These are phyloP conservation scores for Prosopocoilus inquinatus DNA, from an alignment of 2,888 invertebrate genomes.

Conservation along the genomic window DNA sequence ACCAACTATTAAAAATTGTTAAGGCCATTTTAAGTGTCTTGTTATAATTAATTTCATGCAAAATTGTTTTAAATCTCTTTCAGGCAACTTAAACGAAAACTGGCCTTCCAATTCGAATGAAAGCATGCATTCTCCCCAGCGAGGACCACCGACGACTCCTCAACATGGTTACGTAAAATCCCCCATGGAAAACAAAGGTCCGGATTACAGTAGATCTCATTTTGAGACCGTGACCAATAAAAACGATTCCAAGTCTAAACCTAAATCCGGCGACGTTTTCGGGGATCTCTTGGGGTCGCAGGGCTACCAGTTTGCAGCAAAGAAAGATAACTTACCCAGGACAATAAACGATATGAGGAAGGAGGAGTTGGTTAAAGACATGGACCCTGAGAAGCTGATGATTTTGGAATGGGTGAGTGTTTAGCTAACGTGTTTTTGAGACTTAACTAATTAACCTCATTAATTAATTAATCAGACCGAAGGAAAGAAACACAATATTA, in stretches of 20 bases:
- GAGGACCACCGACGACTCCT: constrained; percentile 48
- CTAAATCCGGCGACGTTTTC: constrained; percentile 63
- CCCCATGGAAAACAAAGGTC: constrained; percentile 40
- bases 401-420: constrained; percentile 72
- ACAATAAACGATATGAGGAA: constrained; percentile 94
- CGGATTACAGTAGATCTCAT: constrained; percentile 68
- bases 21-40: no score
- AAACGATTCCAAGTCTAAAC: constrained; percentile 28
- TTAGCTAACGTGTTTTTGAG: no score
- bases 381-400: constrained; percentile 89
- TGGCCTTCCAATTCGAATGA: constrained; percentile 16
- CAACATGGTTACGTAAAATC: constrained; percentile 39
- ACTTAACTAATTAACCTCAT: constrained; percentile 29
- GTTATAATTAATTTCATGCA: no score
- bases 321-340: constrained; percentile 71
- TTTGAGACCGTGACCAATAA: constrained; percentile 58
- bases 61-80: background rate
- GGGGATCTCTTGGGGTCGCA: constrained; percentile 89
- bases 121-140: constrained; percentile 25
- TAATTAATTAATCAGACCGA: constrained; percentile 68
- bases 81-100: constrained; percentile 44
- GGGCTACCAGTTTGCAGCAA: constrained; percentile 79
- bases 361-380: constrained; percentile 78
- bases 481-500: constrained; percentile 94
- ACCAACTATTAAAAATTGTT: no score